Evolutionary conservation across 2,113 vertebrate species (phyloP).

Genomic region (Marmota monax): DNA sequence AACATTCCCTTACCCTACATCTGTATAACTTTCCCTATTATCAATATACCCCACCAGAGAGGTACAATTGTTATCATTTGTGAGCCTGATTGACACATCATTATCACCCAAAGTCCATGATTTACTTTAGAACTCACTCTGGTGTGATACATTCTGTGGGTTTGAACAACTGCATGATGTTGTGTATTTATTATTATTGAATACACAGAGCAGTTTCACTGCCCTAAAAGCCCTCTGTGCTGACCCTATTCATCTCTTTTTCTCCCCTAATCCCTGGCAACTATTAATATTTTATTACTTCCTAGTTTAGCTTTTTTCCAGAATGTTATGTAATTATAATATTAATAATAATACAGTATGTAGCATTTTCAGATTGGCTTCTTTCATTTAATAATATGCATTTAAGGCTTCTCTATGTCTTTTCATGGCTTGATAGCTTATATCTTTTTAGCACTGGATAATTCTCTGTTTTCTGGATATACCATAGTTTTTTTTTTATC

Average conservation of each 20-base stretch:
- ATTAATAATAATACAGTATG: neutral
- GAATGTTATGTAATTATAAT: neutral
- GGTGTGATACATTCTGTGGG: neutral
- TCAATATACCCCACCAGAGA: neutral
- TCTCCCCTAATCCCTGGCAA: neutral
- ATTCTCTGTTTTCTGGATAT: neutral
- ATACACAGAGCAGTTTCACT: neutral
- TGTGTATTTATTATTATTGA: neutral
- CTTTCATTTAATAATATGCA: neutral
- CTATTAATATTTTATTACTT: neutral
- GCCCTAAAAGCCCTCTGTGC: neutral
- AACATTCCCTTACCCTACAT: neutral
- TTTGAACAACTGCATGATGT: neutral
- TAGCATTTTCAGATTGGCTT: neutral
- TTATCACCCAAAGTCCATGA: neutral
- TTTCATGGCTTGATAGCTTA: neutral
- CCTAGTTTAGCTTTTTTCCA: neutral
- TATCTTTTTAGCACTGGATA: neutral
- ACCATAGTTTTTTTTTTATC: neutral
- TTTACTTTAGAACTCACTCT: neutral
- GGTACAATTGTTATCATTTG: neutral
- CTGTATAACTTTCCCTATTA: neutral
- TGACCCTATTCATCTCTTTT: neutral
- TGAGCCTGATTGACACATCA: neutral
- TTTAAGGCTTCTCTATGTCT: neutral